Conservation (phyloP, 2,888 invertebrate genomes). For the Hemicrepidius hirtus region DNA sequence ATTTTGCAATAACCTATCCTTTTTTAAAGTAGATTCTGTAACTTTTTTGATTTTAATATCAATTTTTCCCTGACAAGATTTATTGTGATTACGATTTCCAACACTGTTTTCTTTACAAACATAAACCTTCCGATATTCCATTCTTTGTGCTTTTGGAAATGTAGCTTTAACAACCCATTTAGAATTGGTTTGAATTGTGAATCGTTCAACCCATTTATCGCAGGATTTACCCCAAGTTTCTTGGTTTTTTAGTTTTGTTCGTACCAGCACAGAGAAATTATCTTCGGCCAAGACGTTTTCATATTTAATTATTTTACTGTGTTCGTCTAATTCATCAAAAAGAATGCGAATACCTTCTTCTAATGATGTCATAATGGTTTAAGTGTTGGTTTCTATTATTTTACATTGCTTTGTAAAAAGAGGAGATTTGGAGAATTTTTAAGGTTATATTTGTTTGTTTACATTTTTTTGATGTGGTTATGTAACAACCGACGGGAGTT, state of each 20-base stretch:
- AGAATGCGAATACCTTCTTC: constrained; percentile 46
- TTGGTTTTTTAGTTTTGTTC: constrained; percentile 43
- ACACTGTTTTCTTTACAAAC: constrained; percentile 48
- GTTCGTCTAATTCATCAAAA: constrained; percentile 47
- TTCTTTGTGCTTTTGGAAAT: constrained; percentile 46
- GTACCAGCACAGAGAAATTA: constrained; percentile 42
- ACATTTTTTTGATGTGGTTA: not conserved
- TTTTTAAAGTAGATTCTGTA: constrained; percentile 42
- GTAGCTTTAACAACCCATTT: constrained; percentile 50
- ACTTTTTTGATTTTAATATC: constrained; percentile 50
- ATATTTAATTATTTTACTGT: constrained; percentile 45
- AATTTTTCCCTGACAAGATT: constrained; percentile 43
- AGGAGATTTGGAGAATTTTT: not conserved
- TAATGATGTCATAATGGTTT: constrained; percentile 30
- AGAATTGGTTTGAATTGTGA: constrained; percentile 49
- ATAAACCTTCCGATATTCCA: constrained; percentile 51
- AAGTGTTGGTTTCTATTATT: too few species aligned
- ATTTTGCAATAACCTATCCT: constrained; percentile 34
- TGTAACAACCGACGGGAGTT: too few species aligned
- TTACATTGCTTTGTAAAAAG: too few species aligned
- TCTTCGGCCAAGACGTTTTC: constrained; percentile 46
- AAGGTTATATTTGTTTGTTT: not conserved
- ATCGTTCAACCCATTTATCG: constrained; percentile 49
- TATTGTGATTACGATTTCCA: constrained; percentile 38
- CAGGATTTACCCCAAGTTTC: constrained; percentile 49